phyloP scores from a whole-genome alignment of 2,888 invertebrate genomes.

The Drosophila mettleri region DNA sequence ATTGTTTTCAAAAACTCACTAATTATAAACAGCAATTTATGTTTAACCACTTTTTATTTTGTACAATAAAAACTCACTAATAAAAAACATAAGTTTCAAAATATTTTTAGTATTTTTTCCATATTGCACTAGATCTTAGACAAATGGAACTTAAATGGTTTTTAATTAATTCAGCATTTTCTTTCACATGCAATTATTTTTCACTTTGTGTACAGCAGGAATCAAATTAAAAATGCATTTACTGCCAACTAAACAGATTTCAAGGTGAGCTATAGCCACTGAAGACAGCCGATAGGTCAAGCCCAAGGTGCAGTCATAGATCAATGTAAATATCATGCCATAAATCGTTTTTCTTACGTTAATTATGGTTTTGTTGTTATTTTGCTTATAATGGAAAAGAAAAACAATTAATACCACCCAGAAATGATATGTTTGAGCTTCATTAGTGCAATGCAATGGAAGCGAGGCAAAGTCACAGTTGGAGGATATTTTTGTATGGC shows the following conservation, averaged over 20 bases:
- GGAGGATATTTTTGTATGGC: slow-evolving; percentile 20
- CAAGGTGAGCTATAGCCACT: neutral
- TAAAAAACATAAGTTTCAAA: too few relatives aligned
- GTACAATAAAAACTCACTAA: too few relatives aligned
- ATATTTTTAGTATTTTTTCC: too few relatives aligned
- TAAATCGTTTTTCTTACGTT: slow-evolving; percentile 26
- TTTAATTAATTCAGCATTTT: neutral
- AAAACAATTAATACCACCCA: slow-evolving; percentile 57
- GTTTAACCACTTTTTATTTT: too few relatives aligned
- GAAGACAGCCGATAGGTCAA: slow-evolving; percentile 12
- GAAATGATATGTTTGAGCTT: slow-evolving; percentile 32
- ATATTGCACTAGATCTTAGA: too few relatives aligned
- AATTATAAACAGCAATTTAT: too few relatives aligned
- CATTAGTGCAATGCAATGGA: slow-evolving; percentile 27
- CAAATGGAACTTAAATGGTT: too few relatives aligned
- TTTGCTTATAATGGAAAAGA: slow-evolving; percentile 53
- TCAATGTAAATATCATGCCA: slow-evolving; percentile 9
- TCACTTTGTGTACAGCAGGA: too few relatives aligned
- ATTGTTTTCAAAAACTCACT: too few relatives aligned
- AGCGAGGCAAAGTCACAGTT: slow-evolving; percentile 14
- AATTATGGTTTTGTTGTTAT: slow-evolving; percentile 31
- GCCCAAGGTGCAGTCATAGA: slow-evolving; percentile 35
- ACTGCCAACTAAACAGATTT: neutral
- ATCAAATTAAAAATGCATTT: neutral
- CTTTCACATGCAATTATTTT: neutral